Percentiles rank a stretch among this genome's conserved stretches.
Evolutionary conservation across 2,113 vertebrate genomes (phyloP).

Genomic region (Bos indicus): DNA sequence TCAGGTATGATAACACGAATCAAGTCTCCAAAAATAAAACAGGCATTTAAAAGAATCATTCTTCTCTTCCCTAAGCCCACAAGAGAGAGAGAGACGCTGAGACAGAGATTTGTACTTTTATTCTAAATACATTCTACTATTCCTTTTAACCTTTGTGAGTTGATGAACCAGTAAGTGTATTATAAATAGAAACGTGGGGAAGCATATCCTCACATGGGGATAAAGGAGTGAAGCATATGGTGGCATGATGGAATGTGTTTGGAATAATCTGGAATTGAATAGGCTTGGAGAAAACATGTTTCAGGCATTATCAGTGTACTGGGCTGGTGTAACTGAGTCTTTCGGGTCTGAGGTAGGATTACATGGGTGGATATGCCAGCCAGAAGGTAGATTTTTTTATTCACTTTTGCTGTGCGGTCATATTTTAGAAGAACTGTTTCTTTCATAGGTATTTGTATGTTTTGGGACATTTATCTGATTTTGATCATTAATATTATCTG

Average conservation of each 20-base stretch:
- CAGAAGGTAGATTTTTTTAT: not conserved
- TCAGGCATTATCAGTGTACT: accelerated
- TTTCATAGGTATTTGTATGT: not conserved
- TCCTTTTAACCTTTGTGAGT: not conserved
- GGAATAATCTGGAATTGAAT: not conserved
- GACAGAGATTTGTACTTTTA: not conserved
- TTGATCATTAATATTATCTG: not conserved
- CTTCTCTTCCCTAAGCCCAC: not conserved
- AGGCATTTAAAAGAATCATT: not conserved
- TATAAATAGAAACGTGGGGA: not conserved
- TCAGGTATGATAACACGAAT: not conserved
- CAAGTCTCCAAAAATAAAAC: not conserved
- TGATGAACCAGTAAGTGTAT: not conserved
- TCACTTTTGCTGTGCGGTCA: not conserved
- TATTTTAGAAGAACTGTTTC: not conserved
- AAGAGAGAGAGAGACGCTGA: not conserved
- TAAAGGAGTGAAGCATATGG: accelerated
- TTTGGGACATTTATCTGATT: not conserved
- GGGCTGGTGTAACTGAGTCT: not conserved
- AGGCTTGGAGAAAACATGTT: not conserved
- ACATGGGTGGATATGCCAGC: not conserved
- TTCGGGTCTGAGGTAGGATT: accelerated
- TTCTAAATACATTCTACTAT: not conserved
- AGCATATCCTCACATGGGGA: not conserved
- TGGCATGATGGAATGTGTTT: accelerated